Conservation (phyloP, 2,113 vertebrate genomes). For the Ornithorhynchus anatinus region DNA sequence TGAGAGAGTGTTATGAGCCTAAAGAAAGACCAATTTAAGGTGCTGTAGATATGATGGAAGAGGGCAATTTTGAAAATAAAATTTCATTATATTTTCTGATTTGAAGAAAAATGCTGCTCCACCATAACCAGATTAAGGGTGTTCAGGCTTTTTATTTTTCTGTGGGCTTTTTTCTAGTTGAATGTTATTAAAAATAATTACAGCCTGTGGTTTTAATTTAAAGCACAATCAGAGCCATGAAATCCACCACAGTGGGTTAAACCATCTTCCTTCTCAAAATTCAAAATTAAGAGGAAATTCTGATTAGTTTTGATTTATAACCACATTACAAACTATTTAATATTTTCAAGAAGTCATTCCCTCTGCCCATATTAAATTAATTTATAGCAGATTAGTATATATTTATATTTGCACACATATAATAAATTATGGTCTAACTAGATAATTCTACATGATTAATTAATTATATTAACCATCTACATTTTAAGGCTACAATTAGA, state of each 20-base stretch:
- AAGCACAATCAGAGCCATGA: constrained; percentile 49
- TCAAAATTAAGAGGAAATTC: constrained; percentile 59
- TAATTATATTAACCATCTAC: constrained; percentile 79
- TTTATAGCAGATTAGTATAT: constrained; percentile 64
- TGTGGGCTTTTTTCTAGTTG: constrained; percentile 51
- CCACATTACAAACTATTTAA: constrained; percentile 69
- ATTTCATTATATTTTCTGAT: constrained; percentile 56
- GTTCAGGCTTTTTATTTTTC: constrained; percentile 57
- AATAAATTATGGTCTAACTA: constrained; percentile 73
- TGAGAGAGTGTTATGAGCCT: constrained; percentile 10
- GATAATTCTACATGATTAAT: constrained; percentile 76
- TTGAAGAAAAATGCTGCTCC: constrained; percentile 61
- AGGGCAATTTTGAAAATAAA: constrained; percentile 52
- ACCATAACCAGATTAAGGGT: constrained; percentile 63
- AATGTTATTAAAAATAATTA: constrained; percentile 69
- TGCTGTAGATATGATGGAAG: constrained; percentile 36
- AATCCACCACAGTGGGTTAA: constrained; percentile 22
- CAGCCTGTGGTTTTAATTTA: constrained; percentile 52
- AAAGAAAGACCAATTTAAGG: constrained; percentile 9
- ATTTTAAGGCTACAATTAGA: constrained; percentile 78
- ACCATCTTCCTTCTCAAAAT: constrained; percentile 54
- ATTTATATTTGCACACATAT: constrained; percentile 72
- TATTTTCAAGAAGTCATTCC: constrained; percentile 74
- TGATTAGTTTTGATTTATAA: constrained; percentile 72
- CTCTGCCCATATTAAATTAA: constrained; percentile 68